Conservation (phyloP, 2,797 vertebrate genomes). For the Gallinago solitaria region DNA sequence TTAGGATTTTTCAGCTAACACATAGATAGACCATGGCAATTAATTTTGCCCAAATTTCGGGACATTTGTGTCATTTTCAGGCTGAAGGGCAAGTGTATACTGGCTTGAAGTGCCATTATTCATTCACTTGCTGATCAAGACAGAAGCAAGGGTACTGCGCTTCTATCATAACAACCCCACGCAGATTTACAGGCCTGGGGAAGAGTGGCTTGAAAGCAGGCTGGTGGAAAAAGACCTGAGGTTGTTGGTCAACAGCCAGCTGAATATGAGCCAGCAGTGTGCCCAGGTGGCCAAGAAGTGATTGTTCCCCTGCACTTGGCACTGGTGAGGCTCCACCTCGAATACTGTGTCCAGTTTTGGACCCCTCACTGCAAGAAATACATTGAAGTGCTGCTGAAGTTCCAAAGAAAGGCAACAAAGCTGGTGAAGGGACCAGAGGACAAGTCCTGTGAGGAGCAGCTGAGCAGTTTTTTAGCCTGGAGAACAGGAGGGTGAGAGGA, state of each 20-base stretch:
- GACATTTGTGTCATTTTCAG: constrained; percentile 44
- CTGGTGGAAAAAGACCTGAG: neutral
- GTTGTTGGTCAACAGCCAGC: neutral
- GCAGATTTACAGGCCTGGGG: neutral
- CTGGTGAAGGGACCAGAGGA: neutral
- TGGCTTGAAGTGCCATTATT: constrained; percentile 21
- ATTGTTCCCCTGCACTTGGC: neutral
- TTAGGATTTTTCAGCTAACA: constrained; percentile 65
- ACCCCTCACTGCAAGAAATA: neutral
- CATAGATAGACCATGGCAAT: constrained; percentile 34
- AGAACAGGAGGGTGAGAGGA: neutral
- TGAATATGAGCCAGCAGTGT: neutral
- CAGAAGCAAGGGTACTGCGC: neutral
- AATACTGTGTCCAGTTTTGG: neutral
- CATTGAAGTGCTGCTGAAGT: neutral
- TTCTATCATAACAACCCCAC: neutral
- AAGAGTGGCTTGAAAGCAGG: neutral
- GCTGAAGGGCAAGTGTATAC: constrained; percentile 37
- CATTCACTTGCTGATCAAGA: constrained; percentile 44
- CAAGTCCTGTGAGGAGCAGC: neutral
- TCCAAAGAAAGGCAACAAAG: neutral
- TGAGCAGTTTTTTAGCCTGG: neutral
- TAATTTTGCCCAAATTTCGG: constrained; percentile 68
- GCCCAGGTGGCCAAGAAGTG: neutral
- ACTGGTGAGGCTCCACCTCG: neutral